Base-by-base conservation (phyloP, 2,797 vertebrate genomes). In the Todus mexicanus region DNA sequence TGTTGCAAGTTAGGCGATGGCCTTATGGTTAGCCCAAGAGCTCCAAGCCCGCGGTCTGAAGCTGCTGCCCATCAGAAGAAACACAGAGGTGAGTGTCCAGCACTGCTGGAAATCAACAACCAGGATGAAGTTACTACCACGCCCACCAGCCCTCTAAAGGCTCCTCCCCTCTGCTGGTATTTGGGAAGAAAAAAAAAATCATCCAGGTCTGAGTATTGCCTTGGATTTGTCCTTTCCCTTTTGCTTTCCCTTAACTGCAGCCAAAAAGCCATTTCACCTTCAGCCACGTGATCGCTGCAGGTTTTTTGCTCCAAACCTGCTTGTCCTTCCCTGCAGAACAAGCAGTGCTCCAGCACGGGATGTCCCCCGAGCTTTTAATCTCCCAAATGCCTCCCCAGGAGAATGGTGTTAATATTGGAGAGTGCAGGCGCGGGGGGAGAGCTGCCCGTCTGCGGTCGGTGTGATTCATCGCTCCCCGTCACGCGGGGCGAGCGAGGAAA, bases 341-440 rank as follows among this genome's bases (percentile, higher is more conserved):
- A 54, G 51, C 27, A 31, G 48, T 69, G 65, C 45, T 77, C 45
- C 2, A 0, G 71, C 35, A n/a, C 25, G 1, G 77, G 64, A 19
- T 5, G 77, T 92, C 50, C 72, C 50, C 50, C 1, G 29, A 0
- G 4, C 27, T 90, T 93, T 89, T 87, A 76, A 93, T 95, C 78
- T 96, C 84, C 57, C n/a, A 68, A 92, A 93, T 82, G 84, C 75
- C 64, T 92, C 89, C 75, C 65, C 26, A 38, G 38, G n/a, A 2
- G 2, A 50, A 48, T 17, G 3, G 8, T 13, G 43, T 89, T 92
- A 83, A 95, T 93, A 61, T 40, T 9, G 69, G 92, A 91, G 72
- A 94, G 90, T 94, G 94, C 75, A 50, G 79, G 53, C 79, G 81
- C 1, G 1, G 80, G 79, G 73, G 92, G 74, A 66, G 92, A 54